A percentile compares a stretch with the other conserved stretches of the same genome.
Evolutionary conservation across 1,140 invertebrate genomes (phyloP).

Genomic region (Zelostemma sp.): DNA sequence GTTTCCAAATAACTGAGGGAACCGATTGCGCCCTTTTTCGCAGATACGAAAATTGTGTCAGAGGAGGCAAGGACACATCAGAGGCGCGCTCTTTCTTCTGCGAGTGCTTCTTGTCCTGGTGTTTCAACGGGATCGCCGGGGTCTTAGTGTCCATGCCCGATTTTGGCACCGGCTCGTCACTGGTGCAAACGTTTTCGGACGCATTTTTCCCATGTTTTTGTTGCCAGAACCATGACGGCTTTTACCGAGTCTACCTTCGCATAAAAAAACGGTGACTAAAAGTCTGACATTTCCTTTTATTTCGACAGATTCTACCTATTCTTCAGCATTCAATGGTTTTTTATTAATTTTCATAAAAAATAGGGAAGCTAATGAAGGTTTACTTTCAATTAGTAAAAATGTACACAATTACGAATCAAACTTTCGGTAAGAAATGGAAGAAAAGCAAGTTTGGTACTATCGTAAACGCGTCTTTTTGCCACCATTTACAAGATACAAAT

Average conservation of each 20-base stretch:
- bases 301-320: too few relatives aligned
- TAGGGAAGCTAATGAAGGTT: too few relatives aligned
- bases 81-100: constrained; percentile 50
- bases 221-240: constrained; percentile 10
- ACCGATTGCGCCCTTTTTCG: constrained; percentile 51
- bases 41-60: constrained; percentile 56
- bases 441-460: too few relatives aligned
- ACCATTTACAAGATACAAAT: too few relatives aligned
- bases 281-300: too few relatives aligned
- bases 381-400: too few relatives aligned
- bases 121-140: constrained; percentile 61
- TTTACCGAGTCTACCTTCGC: neutral
- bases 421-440: too few relatives aligned
- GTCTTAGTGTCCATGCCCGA: constrained; percentile 69
- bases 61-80: constrained; percentile 63
- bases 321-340: too few relatives aligned
- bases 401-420: too few relatives aligned
- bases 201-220: constrained; percentile 46
- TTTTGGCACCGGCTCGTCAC: constrained; percentile 50
- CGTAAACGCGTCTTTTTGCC: too few relatives aligned
- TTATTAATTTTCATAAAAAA: too few relatives aligned
- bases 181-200: constrained; percentile 42
- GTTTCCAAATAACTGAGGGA: constrained; percentile 46
- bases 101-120: constrained; percentile 47
- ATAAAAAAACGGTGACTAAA: too few relatives aligned